Base-by-base conservation (phyloP, 2,888 invertebrate species). In the Dysmachus trigonus region DNA sequence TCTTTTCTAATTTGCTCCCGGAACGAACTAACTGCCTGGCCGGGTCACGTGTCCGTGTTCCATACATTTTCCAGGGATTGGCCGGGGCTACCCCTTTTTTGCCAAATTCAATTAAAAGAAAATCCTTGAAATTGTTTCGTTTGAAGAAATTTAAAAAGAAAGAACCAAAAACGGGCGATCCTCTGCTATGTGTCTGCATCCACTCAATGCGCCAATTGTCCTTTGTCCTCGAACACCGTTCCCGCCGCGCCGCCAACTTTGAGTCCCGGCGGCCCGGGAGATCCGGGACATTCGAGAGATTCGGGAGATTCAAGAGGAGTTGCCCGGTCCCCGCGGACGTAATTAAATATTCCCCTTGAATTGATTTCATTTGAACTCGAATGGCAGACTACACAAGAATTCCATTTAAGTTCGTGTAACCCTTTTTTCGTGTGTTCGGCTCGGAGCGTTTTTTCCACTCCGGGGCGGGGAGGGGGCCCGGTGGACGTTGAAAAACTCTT, bases 401-500 rank as follows among this genome's bases (percentile, higher is more conserved):
- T 88, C 88, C 88, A 88, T 88, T 88, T 88, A 88, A 87, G 85
- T 87, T 86, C 41, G 85, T 86, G 82, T 87, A 88, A 88, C 87
- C 87, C 88, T 87, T 87, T 88, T 87, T 87, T 83, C 62, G 33
- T 73, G 62, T 79, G 51, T 81, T 74, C 74, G 74, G 27, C 30
- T 38, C 38, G 22, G 30, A 41, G 72, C 72, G 18, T 72, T 83
- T 83, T 82, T 83, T 72, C 72, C 83, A 72, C 41, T 72, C 72
- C 35, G 38, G 31, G 38, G 31, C 31, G 31, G 31, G 38, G 31
- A 5, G 38, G 72, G 38, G 71, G 72, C 72, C 72, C 71, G 8
- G 83, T 82, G 81, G 81, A 33, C 62, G 62, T 35, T 35, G 62
- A 62, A 38, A 83, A 72, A 72, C 71, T 72, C 81, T 62, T 83